Conservation (phyloP, 2,113 vertebrate species). For the Gulo gulo region DNA sequence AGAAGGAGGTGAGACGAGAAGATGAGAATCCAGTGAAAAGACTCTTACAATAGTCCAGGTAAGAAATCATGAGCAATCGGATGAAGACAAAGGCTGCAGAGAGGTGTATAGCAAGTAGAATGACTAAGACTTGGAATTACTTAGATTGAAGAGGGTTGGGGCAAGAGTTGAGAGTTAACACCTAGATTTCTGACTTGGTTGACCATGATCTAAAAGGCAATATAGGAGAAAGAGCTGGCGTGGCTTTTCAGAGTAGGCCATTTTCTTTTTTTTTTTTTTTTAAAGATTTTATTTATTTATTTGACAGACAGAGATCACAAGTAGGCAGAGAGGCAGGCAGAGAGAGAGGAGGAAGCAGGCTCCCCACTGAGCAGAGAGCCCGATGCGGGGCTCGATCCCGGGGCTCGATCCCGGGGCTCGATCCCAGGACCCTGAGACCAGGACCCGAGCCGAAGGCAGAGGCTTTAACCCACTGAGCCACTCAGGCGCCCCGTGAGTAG, state of each 20-base stretch:
- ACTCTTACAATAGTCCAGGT: conserved; percentile 1
- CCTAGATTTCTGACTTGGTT: conserved; percentile 14
- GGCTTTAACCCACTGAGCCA: too few relatives aligned
- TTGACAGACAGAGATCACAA: too few relatives aligned
- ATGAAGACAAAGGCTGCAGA: conserved; percentile 9
- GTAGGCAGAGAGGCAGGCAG: too few relatives aligned
- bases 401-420: too few relatives aligned
- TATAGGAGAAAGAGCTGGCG: not conserved
- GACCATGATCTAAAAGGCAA: not conserved
- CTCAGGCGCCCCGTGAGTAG: too few relatives aligned
- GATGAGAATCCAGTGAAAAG: conserved; percentile 34
- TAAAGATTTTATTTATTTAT: too few relatives aligned
- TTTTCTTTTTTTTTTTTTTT: too few relatives aligned
- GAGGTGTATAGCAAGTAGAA: not conserved
- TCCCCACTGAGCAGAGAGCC: too few relatives aligned
- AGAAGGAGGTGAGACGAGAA: not conserved
- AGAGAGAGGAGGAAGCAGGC: too few relatives aligned
- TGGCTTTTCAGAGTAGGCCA: conserved; percentile 20
- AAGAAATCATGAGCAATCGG: conserved; percentile 17
- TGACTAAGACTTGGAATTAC: not conserved
- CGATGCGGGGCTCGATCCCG: too few relatives aligned
- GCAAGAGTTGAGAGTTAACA: not conserved
- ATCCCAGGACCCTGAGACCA: too few relatives aligned
- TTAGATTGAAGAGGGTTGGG: not conserved
- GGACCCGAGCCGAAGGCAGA: too few relatives aligned